These are phyloP conservation scores for Hemibagrus wyckioides DNA, from an alignment of 2,113 vertebrate species.

Conservation along the genomic window DNA sequence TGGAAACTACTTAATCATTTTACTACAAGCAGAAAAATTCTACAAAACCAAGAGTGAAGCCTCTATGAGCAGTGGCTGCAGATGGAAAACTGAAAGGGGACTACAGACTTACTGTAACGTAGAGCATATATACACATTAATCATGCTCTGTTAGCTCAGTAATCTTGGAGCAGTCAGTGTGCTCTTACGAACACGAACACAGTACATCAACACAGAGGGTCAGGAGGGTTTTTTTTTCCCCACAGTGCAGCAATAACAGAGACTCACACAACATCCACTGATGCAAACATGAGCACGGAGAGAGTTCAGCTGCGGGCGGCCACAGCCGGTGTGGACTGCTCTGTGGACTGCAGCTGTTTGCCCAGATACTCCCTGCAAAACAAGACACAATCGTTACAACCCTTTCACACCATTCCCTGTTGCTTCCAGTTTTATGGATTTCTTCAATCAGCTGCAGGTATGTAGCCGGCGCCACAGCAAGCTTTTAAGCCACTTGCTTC, in stretches of 20 bases:
- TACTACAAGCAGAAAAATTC: slow-evolving; percentile 47
- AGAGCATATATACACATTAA: neutral
- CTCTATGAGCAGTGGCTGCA: neutral
- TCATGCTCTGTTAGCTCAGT: slow-evolving; percentile 2
- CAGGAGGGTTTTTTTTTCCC: neutral
- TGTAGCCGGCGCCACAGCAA: slow-evolving; percentile 4
- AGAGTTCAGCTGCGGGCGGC: slow-evolving; percentile 72
- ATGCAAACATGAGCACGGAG: slow-evolving; percentile 7
- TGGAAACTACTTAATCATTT: slow-evolving; percentile 54
- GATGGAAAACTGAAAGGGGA: neutral
- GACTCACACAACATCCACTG: slow-evolving; percentile 45
- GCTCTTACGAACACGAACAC: slow-evolving; percentile 29
- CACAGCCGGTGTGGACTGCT: slow-evolving; percentile 70
- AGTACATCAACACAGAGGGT: slow-evolving; percentile 33
- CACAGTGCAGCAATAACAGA: neutral
- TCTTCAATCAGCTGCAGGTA: neutral
- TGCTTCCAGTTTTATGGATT: slow-evolving; percentile 10
- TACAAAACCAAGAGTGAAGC: slow-evolving; percentile 41
- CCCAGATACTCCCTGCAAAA: slow-evolving; percentile 77
- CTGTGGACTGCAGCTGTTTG: slow-evolving; percentile 75
- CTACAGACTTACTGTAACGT: neutral
- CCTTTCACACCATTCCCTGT: neutral
- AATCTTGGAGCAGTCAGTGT: neutral
- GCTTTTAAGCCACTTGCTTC: slow-evolving; percentile 6
- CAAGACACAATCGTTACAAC: slow-evolving; percentile 27